Base-by-base conservation (phyloP, 2,113 vertebrate genomes). In the Dicaeum eximium region DNA sequence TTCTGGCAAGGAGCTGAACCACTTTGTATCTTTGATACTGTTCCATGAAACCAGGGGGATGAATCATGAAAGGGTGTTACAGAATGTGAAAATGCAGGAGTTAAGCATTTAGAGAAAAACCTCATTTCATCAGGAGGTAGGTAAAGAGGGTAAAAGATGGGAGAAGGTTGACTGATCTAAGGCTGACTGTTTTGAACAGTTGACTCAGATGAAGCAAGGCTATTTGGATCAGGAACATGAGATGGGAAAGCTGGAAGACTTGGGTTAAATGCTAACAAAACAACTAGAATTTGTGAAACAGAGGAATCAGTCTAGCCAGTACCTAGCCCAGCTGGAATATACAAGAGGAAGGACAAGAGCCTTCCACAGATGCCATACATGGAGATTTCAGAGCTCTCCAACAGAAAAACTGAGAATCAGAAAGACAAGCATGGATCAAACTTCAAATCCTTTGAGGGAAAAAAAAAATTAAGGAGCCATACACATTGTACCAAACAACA, bases 201-300 rank as follows among this genome's bases (percentile, higher is more conserved):
- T 66, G 64, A 28, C 44, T 74, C 3, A 13, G 31, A 66, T 30
- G 25, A 95, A 70, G 24, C 38, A 73, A 83, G 33, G 25, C 11
- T 70, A 23, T 93, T 70, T 92, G 67, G 38, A 92, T 62, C 0
- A 0, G 54, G 56, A 72, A 37, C 40, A 13, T 45, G 69, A 48
- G 21, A 62, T 9, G 73, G 72, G 50, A 54, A 86, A 83, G 72
- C 56, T 95, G 81, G 48, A 79, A 87, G 44, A 38, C 37, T 80
- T 57, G 61, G 37, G 44, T 85, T 94, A 93, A 90, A 67, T 30
- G 66, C 80, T 88, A 93, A 85, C 24, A 89, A 93, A 95, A 87
- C 73, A 79, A 75, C 28, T 10, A 75, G 78, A 90, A 87, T 90
- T 64, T 65, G 20, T 87, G 73, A 82, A 89, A 81, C 20, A 73